Conservation (phyloP, 2,113 vertebrate genomes). For the Spermophilus dauricus region DNA sequence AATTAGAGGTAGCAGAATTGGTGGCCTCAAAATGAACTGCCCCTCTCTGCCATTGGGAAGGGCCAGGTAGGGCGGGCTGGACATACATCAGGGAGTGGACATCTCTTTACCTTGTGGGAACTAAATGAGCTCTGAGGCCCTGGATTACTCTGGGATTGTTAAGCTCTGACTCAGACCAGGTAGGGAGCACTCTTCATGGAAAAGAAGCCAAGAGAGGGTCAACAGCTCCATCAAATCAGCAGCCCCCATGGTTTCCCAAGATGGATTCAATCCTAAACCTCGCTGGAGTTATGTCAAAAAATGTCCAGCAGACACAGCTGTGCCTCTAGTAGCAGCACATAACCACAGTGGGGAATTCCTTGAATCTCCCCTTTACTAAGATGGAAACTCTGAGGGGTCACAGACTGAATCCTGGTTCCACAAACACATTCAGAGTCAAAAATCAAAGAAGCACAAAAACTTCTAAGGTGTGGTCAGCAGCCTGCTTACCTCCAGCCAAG, state of each 20-base stretch:
- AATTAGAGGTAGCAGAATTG: background rate
- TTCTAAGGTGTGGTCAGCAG: background rate
- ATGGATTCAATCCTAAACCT: background rate
- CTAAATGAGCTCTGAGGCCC: background rate
- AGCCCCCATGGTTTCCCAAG: background rate
- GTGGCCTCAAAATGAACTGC: background rate
- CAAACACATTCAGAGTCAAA: background rate
- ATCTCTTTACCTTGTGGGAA: background rate
- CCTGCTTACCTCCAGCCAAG: background rate
- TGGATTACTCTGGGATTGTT: background rate
- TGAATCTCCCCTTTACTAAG: background rate
- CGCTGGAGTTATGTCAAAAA: background rate
- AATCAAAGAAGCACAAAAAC: background rate
- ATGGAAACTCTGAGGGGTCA: background rate
- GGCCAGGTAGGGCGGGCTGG: background rate
- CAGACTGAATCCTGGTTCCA: constrained; percentile 20
- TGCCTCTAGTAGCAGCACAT: background rate
- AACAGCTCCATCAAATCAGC: background rate
- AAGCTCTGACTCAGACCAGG: background rate
- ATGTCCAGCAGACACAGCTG: background rate
- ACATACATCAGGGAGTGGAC: background rate
- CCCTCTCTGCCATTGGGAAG: background rate
- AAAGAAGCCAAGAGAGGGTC: background rate
- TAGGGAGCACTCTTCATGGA: background rate
- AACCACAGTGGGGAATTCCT: background rate